Conservation (phyloP, 2,113 vertebrate species). For the Pedionomus torquatus region DNA sequence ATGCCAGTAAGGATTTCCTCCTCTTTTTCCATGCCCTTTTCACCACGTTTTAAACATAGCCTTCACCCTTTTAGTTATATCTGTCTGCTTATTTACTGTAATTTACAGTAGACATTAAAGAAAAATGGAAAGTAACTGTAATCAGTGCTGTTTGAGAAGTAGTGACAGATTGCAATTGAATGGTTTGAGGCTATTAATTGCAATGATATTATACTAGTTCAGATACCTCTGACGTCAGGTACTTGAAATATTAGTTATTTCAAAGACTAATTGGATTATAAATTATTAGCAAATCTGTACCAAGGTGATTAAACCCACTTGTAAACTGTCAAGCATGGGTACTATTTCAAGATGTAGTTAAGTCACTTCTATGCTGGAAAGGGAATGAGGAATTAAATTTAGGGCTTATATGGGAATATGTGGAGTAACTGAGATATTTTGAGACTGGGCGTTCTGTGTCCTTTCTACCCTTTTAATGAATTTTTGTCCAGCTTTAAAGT, state of each 20-base stretch:
- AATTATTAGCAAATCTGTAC: conserved; percentile 33
- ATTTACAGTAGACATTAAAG: background rate
- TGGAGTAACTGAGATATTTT: background rate
- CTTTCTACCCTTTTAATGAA: background rate
- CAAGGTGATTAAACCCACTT: conserved; percentile 33
- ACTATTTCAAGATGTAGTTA: background rate
- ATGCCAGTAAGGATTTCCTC: background rate
- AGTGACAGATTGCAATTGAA: conserved; percentile 22
- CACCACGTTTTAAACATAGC: background rate
- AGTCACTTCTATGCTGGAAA: background rate
- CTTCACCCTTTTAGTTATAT: too few species aligned
- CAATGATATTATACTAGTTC: background rate
- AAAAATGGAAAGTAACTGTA: background rate
- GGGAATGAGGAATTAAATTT: background rate
- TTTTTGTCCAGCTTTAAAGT: background rate
- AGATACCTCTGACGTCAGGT: conserved; percentile 4
- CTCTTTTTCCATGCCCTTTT: background rate
- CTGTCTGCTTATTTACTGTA: background rate
- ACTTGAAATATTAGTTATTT: conserved; percentile 53
- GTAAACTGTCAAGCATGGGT: background rate
- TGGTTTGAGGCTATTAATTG: conserved; percentile 42
- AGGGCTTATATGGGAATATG: background rate
- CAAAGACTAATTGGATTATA: conserved; percentile 28
- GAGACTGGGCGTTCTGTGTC: background rate
- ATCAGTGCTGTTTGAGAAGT: background rate